Percentiles rank a stretch among this genome's conserved stretches.
These are phyloP conservation scores for Ridgeia piscesae DNA, from an alignment of 1,140 invertebrate species.

Conservation along the genomic window DNA sequence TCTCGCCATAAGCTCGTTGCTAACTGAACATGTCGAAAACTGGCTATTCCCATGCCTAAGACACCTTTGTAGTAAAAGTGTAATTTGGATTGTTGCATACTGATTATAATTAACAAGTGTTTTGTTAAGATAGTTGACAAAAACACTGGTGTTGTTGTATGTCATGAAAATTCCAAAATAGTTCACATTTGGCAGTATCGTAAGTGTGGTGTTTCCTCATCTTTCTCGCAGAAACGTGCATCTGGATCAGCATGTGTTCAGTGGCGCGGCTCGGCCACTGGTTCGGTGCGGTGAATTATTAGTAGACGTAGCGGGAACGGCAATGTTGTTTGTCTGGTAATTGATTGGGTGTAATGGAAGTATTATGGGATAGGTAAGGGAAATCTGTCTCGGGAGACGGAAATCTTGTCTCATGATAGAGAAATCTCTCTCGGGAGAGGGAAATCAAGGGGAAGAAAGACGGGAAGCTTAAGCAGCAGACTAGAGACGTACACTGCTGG, in stretches of 20 bases:
- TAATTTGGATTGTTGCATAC: not conserved
- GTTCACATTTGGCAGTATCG: not conserved
- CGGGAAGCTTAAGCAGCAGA: not conserved
- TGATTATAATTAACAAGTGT: not conserved
- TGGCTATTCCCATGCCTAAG: not conserved
- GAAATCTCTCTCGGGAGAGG: not conserved
- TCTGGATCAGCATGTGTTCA: not conserved
- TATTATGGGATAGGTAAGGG: not conserved
- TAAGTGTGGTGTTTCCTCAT: not conserved
- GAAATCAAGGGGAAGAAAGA: not conserved
- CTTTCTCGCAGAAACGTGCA: not conserved
- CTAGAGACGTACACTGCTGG: not conserved
- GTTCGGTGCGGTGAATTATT: not conserved
- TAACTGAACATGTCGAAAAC: not conserved
- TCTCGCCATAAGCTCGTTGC: not conserved
- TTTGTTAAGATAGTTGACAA: not conserved
- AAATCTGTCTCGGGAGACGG: not conserved
- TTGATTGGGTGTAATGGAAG: not conserved
- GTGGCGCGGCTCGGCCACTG: not conserved
- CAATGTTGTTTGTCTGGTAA: not conserved
- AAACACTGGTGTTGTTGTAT: not conserved
- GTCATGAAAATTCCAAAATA: not conserved
- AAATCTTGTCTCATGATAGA: no score
- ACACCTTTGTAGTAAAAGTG: not conserved
- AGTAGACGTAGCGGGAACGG: not conserved